Evolutionary conservation across 2,888 invertebrate genomes (phyloP).

Genomic region (Agrenia bidenticulata): DNA sequence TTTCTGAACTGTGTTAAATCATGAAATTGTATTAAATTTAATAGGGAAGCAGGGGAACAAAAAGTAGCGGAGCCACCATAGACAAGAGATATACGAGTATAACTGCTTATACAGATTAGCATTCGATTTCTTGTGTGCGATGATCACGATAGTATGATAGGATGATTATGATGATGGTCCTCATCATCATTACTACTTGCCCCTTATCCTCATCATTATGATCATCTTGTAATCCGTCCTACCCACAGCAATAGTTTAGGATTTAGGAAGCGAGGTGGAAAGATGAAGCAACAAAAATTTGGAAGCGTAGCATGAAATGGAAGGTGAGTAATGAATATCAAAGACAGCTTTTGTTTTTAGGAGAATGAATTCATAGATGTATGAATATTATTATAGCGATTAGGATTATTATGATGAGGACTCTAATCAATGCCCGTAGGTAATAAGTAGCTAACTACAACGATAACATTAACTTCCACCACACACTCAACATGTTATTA

Average conservation of each 20-base stretch:
- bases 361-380: not conserved
- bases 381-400: not conserved
- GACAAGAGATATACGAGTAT: not conserved
- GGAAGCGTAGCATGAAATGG: not conserved
- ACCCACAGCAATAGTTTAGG: not conserved
- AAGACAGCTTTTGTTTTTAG: constrained; percentile 7
- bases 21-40: not conserved
- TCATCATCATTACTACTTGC: constrained; percentile 21
- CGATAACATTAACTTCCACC: constrained; percentile 12
- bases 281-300: constrained; percentile 4
- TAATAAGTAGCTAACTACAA: not conserved
- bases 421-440: constrained; percentile 11
- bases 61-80: not conserved
- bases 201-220: constrained; percentile 18
- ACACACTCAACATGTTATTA: constrained; percentile 17
- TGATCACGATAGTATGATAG: constrained; percentile 25
- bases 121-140: constrained; percentile 16
- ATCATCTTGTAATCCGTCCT: not conserved
- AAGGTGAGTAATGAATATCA: constrained; percentile 7
- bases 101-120: constrained; percentile 11
- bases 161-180: constrained; percentile 26
- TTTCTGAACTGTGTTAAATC: not conserved
- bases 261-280: not conserved
- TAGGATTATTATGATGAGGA: constrained; percentile 13
- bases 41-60: not conserved